phyloP scores from a whole-genome alignment of 2,113 vertebrate species.

The Cyprinus carpio region DNA sequence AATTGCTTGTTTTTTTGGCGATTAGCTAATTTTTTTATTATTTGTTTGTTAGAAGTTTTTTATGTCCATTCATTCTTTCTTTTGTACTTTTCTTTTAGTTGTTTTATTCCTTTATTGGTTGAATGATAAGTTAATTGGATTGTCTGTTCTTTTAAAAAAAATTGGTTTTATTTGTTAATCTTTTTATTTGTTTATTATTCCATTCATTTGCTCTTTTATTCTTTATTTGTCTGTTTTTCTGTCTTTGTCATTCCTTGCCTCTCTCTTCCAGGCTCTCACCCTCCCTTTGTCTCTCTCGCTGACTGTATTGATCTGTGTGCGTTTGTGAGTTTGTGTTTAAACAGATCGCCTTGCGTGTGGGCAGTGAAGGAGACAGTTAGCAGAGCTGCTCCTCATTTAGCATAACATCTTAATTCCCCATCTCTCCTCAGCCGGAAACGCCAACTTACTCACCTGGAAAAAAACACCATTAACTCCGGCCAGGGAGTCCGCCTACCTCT shows the following conservation, averaged over 20 bases:
- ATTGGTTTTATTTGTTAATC: neutral
- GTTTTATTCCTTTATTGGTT: neutral
- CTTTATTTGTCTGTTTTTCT: neutral
- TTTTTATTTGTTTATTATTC: neutral
- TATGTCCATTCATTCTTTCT: neutral
- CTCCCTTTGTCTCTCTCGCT: slow-evolving; percentile 47
- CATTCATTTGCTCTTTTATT: neutral
- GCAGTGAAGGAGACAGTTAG: slow-evolving; percentile 47
- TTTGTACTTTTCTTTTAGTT: neutral
- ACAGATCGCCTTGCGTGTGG: slow-evolving; percentile 25
- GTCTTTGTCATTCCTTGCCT: neutral
- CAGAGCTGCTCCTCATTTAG: slow-evolving; percentile 52
- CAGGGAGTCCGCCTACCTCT: slow-evolving; percentile 71
- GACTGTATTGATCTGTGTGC: slow-evolving; percentile 70
- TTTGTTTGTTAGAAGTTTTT: neutral
- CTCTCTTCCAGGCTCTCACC: neutral
- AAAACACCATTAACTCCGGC: slow-evolving; percentile 83
- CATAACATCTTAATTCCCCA: slow-evolving; percentile 81
- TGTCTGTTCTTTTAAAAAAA: neutral
- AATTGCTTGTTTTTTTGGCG: neutral
- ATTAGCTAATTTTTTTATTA: neutral
- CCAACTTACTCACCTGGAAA: slow-evolving; percentile 86
- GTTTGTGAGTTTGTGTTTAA: slow-evolving; percentile 48
- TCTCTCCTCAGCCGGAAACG: slow-evolving; percentile 83
- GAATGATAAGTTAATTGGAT: neutral